These are phyloP conservation scores for Gerris buenoi DNA, from an alignment of 1,140 invertebrate species.

Conservation along the genomic window DNA sequence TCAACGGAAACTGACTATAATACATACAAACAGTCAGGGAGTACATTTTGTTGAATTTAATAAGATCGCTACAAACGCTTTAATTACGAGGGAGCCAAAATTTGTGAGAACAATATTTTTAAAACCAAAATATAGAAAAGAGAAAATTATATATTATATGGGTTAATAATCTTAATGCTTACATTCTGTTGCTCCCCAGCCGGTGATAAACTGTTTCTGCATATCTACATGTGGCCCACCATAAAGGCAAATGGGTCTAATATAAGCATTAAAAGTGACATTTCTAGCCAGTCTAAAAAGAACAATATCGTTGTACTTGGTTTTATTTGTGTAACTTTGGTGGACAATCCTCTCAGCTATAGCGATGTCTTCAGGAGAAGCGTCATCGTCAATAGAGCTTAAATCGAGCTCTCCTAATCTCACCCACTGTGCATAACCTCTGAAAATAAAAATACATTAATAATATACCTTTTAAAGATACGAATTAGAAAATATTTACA, in stretches of 20 bases:
- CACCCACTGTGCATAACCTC: slow-evolving; percentile 23
- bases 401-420: slow-evolving; percentile 29
- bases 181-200: not conserved
- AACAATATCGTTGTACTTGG: slow-evolving; percentile 32
- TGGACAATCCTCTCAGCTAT: slow-evolving; percentile 24
- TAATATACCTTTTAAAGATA: too few species aligned
- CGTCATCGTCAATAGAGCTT: slow-evolving; percentile 9
- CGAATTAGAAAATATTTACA: too few species aligned
- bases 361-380: slow-evolving; percentile 23
- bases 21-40: too few species aligned
- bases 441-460: too few species aligned
- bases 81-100: too few species aligned
- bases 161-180: too few species aligned
- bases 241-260: slow-evolving; percentile 33
- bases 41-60: too few species aligned
- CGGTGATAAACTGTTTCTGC: not conserved
- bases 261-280: slow-evolving; percentile 24
- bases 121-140: too few species aligned
- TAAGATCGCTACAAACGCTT: too few species aligned
- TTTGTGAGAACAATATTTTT: too few species aligned
- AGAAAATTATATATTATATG: too few species aligned
- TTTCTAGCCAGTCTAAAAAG: slow-evolving; percentile 25
- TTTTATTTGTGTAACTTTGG: slow-evolving; percentile 35
- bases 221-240: slow-evolving; percentile 16
- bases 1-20: too few species aligned